Conservation (phyloP, 2,113 vertebrate species). For the Ceuthmochares aereus region DNA sequence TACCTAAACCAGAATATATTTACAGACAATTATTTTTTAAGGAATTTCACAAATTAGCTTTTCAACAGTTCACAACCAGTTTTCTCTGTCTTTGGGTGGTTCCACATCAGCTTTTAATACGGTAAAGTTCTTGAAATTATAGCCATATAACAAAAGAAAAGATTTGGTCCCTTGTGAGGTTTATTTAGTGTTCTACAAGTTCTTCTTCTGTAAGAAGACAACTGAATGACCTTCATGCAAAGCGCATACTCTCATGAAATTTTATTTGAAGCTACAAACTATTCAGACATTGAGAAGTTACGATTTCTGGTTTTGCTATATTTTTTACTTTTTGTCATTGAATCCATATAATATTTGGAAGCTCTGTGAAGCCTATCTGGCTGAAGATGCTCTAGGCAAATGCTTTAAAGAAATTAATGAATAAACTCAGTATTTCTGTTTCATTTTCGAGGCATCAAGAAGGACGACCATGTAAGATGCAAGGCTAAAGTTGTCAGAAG, state of each 20-base stretch:
- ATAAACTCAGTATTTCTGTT: not conserved
- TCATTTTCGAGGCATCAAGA: not conserved
- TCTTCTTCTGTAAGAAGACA: not conserved
- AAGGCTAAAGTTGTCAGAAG: not conserved
- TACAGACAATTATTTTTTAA: not conserved
- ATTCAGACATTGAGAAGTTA: not conserved
- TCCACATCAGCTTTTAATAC: not conserved
- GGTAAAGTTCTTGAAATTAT: not conserved
- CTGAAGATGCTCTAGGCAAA: not conserved
- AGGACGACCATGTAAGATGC: not conserved
- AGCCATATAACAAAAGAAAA: not conserved
- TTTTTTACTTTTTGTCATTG: not conserved
- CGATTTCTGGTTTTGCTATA: not conserved
- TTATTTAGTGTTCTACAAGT: too few relatives aligned
- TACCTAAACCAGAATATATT: not conserved
- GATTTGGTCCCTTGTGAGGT: not conserved
- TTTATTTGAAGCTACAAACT: not conserved
- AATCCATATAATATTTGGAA: not conserved
- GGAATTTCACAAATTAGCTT: too few relatives aligned
- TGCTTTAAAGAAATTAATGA: not conserved
- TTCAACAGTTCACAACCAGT: not conserved
- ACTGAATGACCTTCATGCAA: not conserved
- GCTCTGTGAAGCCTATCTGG: not conserved
- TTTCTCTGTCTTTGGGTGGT: not conserved
- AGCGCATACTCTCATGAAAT: not conserved